Evolutionary conservation across 2,797 vertebrate genomes (phyloP), one percentile per base, ranked within the genome.

Genomic region (Lithobates sylvaticus): DNA sequence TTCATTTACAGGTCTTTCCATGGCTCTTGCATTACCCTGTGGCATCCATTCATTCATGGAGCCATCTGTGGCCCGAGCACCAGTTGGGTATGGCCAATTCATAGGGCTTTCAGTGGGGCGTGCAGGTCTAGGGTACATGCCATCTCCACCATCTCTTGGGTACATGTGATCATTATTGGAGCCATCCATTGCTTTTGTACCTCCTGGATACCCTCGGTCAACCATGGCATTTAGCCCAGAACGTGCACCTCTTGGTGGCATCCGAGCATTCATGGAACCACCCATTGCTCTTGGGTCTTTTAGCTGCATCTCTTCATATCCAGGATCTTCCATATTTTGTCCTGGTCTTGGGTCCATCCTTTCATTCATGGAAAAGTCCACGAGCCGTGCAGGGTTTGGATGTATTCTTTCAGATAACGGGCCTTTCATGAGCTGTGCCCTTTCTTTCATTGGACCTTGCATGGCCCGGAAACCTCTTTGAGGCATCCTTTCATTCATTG

Each of bases 111-210:
- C 78, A 67, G 64, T 77, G 13, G 67, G 3, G 34, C 42, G 74
- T n/a, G 75, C 1, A 67, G 58, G 15, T 67, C 34, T 71, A 21
- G 75, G 50, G 36, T 42, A 15, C 74, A 78, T 64, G 10, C 36
- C 15, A 42, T 84, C 68, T 78, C 69, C 83, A 78, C 72, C 47
- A 42, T 61, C 34, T n/a, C 47, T 77, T 15, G 76, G 74, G 44
- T 58, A 50, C 65, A 84, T 84, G 12, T 18, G 2, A 6, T 70
- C 74, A 54, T 61, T 61, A 61, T 6, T 61, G 15, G 65, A 67
- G 26, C 65, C 68, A 32, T 78, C 10, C 39, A 8, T 13, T 10
- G 21, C 2, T 26, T 26, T 32, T 32, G 67, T 42, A 21, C 18
- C 27, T 58, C 68, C 64, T 61, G 76, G 34, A 7, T 54, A 18